These are phyloP conservation scores for Protodeltote pygarga DNA, from an alignment of 2,888 invertebrate genomes.

Conservation along the genomic window DNA sequence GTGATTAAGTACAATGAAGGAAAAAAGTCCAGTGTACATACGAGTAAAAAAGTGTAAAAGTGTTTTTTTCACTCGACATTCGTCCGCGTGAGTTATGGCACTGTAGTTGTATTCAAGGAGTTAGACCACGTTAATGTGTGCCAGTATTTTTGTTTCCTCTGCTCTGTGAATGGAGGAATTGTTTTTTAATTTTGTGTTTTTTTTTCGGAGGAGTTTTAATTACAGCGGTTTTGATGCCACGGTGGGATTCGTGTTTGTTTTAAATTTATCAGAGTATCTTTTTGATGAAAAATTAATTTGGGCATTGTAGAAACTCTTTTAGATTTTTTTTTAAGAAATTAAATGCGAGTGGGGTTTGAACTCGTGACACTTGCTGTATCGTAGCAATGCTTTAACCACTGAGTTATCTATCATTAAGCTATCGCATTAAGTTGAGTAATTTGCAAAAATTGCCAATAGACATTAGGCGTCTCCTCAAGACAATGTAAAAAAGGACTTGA, in stretches of 20 bases:
- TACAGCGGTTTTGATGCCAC: conserved; percentile 13
- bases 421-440: too few relatives aligned
- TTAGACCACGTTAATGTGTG: conserved; percentile 22
- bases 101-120: conserved; percentile 44
- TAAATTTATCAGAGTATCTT: too few relatives aligned
- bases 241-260: conserved; percentile 1
- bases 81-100: conserved; percentile 46
- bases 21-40: conserved; percentile 37
- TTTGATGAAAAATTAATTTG: too few relatives aligned
- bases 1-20: conserved; percentile 46
- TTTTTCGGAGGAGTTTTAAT: conserved; percentile 24
- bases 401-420: too few relatives aligned
- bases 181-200: conserved; percentile 14
- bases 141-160: conserved; percentile 11
- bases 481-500: too few relatives aligned
- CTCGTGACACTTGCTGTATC: too few relatives aligned
- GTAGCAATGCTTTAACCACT: too few relatives aligned
- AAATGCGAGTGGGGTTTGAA: too few relatives aligned
- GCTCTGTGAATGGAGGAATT: conserved; percentile 3
- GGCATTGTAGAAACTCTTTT: too few relatives aligned
- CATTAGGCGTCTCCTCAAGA: too few relatives aligned
- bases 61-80: conserved; percentile 44
- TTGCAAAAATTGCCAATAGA: too few relatives aligned
- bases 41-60: conserved; percentile 48
- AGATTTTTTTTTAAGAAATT: too few relatives aligned